These are phyloP conservation scores for Fopius arisanus DNA, from an alignment of 1,140 invertebrate genomes.

Conservation along the genomic window DNA sequence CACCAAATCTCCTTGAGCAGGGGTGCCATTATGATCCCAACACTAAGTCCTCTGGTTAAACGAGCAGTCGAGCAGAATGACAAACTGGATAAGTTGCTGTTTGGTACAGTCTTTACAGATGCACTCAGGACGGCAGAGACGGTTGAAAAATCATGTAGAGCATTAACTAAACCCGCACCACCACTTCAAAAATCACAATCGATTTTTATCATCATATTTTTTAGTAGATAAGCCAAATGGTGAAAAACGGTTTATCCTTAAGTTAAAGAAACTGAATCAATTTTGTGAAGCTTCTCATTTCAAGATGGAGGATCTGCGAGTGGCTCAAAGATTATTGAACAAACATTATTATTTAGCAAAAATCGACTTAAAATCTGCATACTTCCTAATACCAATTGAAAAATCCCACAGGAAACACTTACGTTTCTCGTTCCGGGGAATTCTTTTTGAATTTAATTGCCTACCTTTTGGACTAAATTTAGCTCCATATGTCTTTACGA, in stretches of 20 bases:
- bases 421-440: background rate
- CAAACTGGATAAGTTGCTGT: no score
- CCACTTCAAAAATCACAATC: background rate
- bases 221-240: background rate
- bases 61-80: no score
- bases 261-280: slow-evolving; percentile 5
- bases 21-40: no score
- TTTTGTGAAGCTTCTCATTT: background rate
- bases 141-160: no score
- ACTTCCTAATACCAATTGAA: background rate
- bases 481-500: slow-evolving; percentile 19
- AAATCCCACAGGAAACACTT: background rate
- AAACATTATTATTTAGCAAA: slow-evolving; percentile 7
- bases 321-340: no score
- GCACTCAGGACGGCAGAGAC: no score
- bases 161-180: background rate
- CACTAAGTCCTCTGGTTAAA: no score
- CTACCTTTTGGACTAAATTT: background rate
- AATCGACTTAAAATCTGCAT: slow-evolving; percentile 9
- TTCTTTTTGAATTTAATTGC: slow-evolving; percentile 9
- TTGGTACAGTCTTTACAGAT: no score
- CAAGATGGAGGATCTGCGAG: background rate
- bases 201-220: slow-evolving; percentile 4
- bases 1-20: no score
- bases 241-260: background rate